Evolutionary conservation across 2,888 invertebrate genomes (phyloP), one percentile per base, ranked within the genome.

Genomic region (Rugalucina vietnamica): DNA sequence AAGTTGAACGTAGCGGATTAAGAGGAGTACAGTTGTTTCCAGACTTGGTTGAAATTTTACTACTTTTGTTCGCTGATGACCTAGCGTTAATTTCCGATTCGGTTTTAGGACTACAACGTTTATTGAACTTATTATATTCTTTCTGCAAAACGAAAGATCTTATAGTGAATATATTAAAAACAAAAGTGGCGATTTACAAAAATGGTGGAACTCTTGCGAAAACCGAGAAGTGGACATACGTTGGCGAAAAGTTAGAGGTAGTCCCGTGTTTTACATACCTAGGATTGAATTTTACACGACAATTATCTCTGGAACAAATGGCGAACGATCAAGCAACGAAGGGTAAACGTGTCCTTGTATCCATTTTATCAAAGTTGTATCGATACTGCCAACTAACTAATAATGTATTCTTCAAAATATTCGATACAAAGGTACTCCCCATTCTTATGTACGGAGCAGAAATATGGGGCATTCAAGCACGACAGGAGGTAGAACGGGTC

Each of bases 31-130:
- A 60, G 21, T 21, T 60, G 4, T 27, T 27, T 27, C 60, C 60
- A 27, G 60, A 60, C 10, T 27, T 60, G 18, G 21, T 21, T 27
- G 24, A 60, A 60, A 24, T 60, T 10, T 24, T 60, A 3, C 34
- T 75, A 27, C n/a, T 75, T 3, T 34, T 75, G 60, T 75, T 75
- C 36, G 75, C 75, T 54, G 75, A 75, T 37, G 75, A 75, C 60
- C 21, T 75, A 12, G 75, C 60, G 3, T 54, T 74, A 4, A 27
- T 74, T 18, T 29, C 74, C 5, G 57, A 75, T 29, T 57, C 75
- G 18, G 37, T 75, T 18, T 5, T 36, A 24, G 75, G 75, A n/a
- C 24, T 75, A 36, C 75, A 75, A 57, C 8, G 36, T 12, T 24
- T 34, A 60, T 21, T 75, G 8, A 12, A 75, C 32, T 14, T 57